These are phyloP conservation scores for Hydropsyche betteni DNA, from an alignment of 2,888 invertebrate species.

Conservation along the genomic window DNA sequence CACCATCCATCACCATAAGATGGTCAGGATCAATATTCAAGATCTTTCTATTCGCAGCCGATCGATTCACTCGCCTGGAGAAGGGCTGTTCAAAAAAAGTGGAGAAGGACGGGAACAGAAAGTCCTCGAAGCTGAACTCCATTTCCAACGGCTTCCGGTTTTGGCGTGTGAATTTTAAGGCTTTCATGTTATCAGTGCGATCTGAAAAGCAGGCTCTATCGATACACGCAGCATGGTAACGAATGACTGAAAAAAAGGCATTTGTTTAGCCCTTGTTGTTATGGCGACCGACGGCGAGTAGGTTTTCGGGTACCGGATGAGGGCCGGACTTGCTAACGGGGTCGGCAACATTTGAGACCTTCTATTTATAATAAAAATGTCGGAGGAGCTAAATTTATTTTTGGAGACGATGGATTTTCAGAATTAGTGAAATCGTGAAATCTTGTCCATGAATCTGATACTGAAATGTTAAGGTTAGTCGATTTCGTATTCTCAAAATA, in stretches of 20 bases:
- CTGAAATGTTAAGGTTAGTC: no score
- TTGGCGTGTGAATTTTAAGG: slow-evolving; percentile 13
- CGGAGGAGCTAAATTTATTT: no score
- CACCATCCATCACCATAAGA: not conserved
- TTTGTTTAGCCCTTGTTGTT: slow-evolving; percentile 27
- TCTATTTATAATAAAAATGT: no score
- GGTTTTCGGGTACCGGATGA: not conserved
- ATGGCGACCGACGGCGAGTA: slow-evolving; percentile 15
- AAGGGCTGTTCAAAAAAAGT: slow-evolving; percentile 54
- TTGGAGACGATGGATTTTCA: no score
- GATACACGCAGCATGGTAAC: not conserved
- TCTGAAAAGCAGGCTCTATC: slow-evolving; percentile 20
- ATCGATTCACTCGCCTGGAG: slow-evolving; percentile 28
- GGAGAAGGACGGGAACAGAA: slow-evolving; percentile 60
- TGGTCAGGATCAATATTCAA: not conserved
- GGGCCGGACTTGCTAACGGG: not conserved
- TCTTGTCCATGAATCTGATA: no score
- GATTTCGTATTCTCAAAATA: no score
- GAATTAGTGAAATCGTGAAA: no score
- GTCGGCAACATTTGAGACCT: not conserved
- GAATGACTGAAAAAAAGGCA: slow-evolving; percentile 14
- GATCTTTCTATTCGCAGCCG: no score
- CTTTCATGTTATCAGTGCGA: not conserved
- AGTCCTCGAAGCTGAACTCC: slow-evolving; percentile 64
- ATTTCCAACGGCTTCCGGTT: slow-evolving; percentile 54